These are phyloP conservation scores for Thripadectes ignobilis DNA, from an alignment of 2,797 vertebrate genomes.

Conservation along the genomic window DNA sequence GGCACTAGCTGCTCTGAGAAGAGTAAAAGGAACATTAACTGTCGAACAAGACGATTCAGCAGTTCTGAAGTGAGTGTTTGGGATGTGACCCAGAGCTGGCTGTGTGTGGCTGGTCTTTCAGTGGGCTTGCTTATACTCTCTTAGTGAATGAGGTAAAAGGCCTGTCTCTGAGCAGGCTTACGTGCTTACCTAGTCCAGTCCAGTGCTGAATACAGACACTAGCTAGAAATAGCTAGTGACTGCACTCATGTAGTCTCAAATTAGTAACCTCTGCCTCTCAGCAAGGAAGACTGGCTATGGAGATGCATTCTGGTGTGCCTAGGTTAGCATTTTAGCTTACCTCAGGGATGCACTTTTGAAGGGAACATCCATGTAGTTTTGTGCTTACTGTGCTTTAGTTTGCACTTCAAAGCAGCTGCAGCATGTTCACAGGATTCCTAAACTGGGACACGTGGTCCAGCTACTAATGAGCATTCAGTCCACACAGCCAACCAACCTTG, in stretches of 20 bases:
- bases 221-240: not conserved
- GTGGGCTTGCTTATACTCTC: not conserved
- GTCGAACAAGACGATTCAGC: not conserved
- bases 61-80: not conserved
- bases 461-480: not conserved
- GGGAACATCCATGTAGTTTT: not conserved
- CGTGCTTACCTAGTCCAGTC: not conserved
- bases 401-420: not conserved
- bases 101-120: not conserved
- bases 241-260: not conserved
- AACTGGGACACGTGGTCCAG: not conserved
- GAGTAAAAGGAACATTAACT: not conserved
- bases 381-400: not conserved
- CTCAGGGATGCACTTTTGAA: not conserved
- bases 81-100: not conserved
- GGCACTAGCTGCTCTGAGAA: not conserved
- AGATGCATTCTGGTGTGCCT: not conserved
- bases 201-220: not conserved
- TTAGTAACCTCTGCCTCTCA: not conserved
- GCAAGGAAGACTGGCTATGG: accelerated
- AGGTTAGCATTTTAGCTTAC: not conserved
- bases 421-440: not conserved
- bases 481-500: too few relatives aligned
- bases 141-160: not conserved
- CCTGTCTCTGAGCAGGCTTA: not conserved